Evolutionary conservation across 2,888 invertebrate genomes (phyloP), one percentile per base, ranked within the genome.

Genomic region (Pandemis cinnamomeana): DNA sequence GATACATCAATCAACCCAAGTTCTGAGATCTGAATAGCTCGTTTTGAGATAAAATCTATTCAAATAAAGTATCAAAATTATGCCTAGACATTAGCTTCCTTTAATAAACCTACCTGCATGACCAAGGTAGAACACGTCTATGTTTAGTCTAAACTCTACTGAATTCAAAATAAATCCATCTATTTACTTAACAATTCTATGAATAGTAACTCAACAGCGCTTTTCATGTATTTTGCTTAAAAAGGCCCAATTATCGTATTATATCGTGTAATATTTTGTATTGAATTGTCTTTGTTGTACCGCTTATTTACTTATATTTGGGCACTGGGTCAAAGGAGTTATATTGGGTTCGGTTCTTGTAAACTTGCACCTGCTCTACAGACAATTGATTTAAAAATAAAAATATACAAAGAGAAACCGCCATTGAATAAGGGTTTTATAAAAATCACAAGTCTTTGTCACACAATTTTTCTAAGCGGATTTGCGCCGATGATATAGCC

Each of bases 391-490:
- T 44, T 44, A 8, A 51, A 51, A n/a, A n/a, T n/a, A 51, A 13
- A 51, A n/a, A 1, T 0, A n/a, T n/a, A n/a, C n/a, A 51, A 51
- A 27, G 42, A 62, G 64, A 77, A 76, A 78, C 78, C 77, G 67
- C 72, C 76, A 76, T 76, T 77, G 75, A 80, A 80, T 80, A 78
- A 79, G 78, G 78, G 77, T 77, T 77, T 81, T 79, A 79, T 80
- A 74, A 79, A 80, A 79, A 78, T 80, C 71, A 76, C 69, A 77
- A 76, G 73, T 78, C 75, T 80, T 81, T 80, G 77, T 80, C 70
- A 72, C 44, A 68, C 68, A 76, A 75, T 78, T 78, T 77, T 75
- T 78, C 71, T 67, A 67, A 77, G 67, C 67, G 72, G 79, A 79
- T 80, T 83, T 78, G 73, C 75, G 58, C 71, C 77, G 58, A 68